phyloP scores from a whole-genome alignment of 2,113 vertebrate species.

The Cariama cristata region DNA sequence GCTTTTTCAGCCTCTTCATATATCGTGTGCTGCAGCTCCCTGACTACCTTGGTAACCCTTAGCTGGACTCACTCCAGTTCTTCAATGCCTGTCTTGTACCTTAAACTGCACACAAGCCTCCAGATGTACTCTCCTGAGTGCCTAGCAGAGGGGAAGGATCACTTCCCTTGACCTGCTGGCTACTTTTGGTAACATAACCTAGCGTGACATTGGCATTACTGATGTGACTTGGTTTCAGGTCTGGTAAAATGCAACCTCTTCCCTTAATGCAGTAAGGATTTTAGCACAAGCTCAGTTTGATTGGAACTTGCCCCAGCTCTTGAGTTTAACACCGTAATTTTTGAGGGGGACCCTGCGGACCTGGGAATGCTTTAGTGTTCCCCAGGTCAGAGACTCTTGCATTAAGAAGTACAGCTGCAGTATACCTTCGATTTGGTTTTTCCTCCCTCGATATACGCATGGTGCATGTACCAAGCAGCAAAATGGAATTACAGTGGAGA shows the following conservation, averaged over 20 bases:
- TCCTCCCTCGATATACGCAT: fast-evolving
- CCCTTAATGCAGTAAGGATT: neutral
- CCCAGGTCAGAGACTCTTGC: neutral
- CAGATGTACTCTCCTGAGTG: fast-evolving
- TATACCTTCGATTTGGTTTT: neutral
- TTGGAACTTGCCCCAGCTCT: neutral
- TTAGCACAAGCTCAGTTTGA: neutral
- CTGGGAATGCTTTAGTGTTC: neutral
- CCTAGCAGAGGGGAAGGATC: neutral
- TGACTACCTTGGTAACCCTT: fast-evolving
- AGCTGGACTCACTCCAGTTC: neutral
- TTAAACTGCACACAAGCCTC: fast-evolving
- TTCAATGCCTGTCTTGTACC: neutral
- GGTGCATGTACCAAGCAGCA: neutral
- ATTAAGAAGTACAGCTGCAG: neutral
- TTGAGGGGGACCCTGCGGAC: fast-evolving
- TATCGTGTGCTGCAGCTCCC: fast-evolving
- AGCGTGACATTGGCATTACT: fast-evolving
- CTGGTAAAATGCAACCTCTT: neutral
- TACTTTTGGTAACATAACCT: neutral
- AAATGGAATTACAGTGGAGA: neutral
- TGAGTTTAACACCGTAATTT: neutral
- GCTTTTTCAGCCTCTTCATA: fast-evolving
- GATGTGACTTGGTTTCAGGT: neutral
- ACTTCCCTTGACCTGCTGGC: neutral